Percentiles rank a stretch among this genome's conserved stretches.
Conservation (phyloP, 2,888 invertebrate genomes). For the Hoplodrina blanda region DNA sequence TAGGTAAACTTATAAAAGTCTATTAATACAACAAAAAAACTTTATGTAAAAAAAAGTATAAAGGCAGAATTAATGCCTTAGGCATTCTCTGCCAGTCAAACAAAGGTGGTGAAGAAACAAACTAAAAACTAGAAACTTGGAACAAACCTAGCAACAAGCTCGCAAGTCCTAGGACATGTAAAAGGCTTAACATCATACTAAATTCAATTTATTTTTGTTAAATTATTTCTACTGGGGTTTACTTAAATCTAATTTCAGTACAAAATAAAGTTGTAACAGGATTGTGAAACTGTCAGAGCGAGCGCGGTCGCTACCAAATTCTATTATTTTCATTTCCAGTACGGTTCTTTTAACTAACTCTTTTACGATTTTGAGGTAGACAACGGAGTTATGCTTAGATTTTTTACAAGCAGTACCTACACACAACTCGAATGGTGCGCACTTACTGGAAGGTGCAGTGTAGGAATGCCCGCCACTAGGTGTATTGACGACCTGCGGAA, state of each 20-base stretch:
- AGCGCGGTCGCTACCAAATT: slow-evolving; percentile 65
- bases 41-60: no score
- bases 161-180: slow-evolving; percentile 5
- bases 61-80: no score
- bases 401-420: background rate
- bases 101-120: no score
- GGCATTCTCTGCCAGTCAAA: no score
- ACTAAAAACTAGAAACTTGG: no score
- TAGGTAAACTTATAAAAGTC: no score
- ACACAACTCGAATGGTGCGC: no score
- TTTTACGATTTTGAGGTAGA: slow-evolving; percentile 1
- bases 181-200: slow-evolving; percentile 10
- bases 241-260: slow-evolving; percentile 58
- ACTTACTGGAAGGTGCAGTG: no score
- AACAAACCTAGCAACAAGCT: background rate
- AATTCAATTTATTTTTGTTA: slow-evolving; percentile 39
- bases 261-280: slow-evolving; percentile 70
- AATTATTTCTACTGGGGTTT: slow-evolving; percentile 52
- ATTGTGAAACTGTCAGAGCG: slow-evolving; percentile 67
- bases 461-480: no score
- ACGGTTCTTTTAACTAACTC: slow-evolving; percentile 15
- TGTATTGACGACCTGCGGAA: no score
- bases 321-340: slow-evolving; percentile 64
- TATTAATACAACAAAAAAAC: no score
- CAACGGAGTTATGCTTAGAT: background rate